These are phyloP conservation scores for Cyclina sinensis DNA, from an alignment of 1,140 invertebrate species.

Conservation along the genomic window DNA sequence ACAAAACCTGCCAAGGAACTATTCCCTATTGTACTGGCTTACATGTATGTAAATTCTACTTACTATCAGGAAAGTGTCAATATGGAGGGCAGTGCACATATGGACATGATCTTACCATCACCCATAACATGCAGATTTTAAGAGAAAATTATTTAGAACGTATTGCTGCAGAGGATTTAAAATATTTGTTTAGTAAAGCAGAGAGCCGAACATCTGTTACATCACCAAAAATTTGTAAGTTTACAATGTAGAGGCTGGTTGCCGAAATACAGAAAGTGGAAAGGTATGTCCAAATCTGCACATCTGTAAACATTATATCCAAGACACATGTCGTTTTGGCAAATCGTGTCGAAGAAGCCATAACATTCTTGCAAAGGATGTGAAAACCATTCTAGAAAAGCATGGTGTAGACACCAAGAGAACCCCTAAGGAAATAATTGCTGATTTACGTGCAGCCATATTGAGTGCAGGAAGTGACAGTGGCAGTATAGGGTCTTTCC, in stretches of 20 bases:
- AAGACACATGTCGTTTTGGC: constrained; percentile 25
- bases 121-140: constrained; percentile 50
- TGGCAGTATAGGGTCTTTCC: not conserved
- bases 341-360: constrained; percentile 41
- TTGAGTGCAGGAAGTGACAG: constrained; percentile 6
- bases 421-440: constrained; percentile 47
- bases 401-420: constrained; percentile 36
- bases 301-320: constrained; percentile 48
- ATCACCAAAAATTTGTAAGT: constrained; percentile 37
- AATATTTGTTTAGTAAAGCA: not conserved
- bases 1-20: constrained; percentile 19
- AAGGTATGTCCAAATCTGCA: constrained; percentile 36
- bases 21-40: constrained; percentile 51
- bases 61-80: constrained; percentile 48
- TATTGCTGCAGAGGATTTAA: not conserved
- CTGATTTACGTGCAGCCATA: constrained; percentile 24
- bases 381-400: constrained; percentile 31
- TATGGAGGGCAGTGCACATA: constrained; percentile 24
- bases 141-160: constrained; percentile 28
- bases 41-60: constrained; percentile 58
- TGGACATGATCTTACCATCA: constrained; percentile 50
- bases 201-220: constrained; percentile 19
- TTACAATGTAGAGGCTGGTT: constrained; percentile 45
- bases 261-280: not conserved
- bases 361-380: not conserved